A percentile compares a stretch with the other conserved stretches of the same genome.
These are phyloP conservation scores for Phrynocephalus versicolor DNA, from an alignment of 2,113 vertebrate species.

Conservation along the genomic window DNA sequence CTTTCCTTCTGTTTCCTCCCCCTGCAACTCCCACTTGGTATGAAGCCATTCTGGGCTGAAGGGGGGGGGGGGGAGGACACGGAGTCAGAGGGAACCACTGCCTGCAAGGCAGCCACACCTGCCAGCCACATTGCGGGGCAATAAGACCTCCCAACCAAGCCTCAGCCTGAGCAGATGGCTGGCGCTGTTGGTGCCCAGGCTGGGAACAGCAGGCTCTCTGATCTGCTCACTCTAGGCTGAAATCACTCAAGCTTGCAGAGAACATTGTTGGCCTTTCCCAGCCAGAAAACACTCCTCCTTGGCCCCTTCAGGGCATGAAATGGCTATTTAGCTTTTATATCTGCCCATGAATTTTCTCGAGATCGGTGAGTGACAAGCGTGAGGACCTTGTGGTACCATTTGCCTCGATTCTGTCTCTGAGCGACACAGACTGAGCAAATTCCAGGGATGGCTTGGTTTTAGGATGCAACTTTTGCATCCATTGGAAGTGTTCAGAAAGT, in stretches of 20 bases:
- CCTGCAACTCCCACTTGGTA: slow-evolving; percentile 14
- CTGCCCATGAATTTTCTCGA: background rate
- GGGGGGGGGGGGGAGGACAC: slow-evolving; percentile 10
- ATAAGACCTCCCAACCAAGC: slow-evolving; percentile 39
- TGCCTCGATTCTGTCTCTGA: background rate
- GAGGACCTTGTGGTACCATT: background rate
- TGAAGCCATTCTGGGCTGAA: slow-evolving; percentile 4
- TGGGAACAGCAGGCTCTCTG: slow-evolving; percentile 62
- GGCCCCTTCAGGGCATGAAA: background rate
- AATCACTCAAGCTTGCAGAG: slow-evolving; percentile 46
- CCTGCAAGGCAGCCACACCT: slow-evolving; percentile 9
- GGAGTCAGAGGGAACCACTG: background rate
- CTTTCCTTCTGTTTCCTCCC: background rate
- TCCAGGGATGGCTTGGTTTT: background rate
- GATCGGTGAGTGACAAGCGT: background rate
- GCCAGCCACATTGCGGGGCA: slow-evolving; percentile 34
- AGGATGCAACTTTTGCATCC: background rate
- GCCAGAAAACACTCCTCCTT: slow-evolving; percentile 27
- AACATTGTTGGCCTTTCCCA: slow-evolving; percentile 35
- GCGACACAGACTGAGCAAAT: background rate
- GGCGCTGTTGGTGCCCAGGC: slow-evolving; percentile 32
- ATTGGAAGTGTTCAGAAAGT: background rate
- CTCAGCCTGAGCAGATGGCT: slow-evolving; percentile 68
- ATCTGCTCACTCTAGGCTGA: slow-evolving; percentile 66
- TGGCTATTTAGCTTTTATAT: background rate